phyloP scores from a whole-genome alignment of 2,888 invertebrate genomes.

The Sisyra nigra region DNA sequence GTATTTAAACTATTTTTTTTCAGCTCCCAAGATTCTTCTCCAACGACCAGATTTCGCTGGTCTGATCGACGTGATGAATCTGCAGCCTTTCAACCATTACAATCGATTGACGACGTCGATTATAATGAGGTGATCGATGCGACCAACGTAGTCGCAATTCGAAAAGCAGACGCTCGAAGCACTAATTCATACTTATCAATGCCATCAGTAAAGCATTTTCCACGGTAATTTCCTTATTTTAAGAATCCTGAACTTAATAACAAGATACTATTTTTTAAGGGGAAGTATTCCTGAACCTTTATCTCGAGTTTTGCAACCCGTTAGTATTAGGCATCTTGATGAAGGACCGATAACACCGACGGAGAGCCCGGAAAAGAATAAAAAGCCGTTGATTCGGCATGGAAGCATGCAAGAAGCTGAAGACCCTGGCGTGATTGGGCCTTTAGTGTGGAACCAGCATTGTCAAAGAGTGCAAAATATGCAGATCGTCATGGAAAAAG shows the following conservation, averaged over 20 bases:
- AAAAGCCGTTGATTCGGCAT: slow-evolving; percentile 34
- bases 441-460: slow-evolving; percentile 68
- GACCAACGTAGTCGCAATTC: slow-evolving; percentile 16
- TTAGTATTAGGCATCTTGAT: slow-evolving; percentile 56
- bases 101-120: not conserved
- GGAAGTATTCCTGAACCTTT: slow-evolving; percentile 61
- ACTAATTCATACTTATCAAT: slow-evolving; percentile 69
- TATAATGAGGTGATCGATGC: slow-evolving; percentile 15
- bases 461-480: slow-evolving; percentile 46
- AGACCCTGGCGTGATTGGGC: slow-evolving; percentile 72
- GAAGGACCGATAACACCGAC: slow-evolving; percentile 11
- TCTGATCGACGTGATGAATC: not conserved
- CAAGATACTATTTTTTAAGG: slow-evolving; percentile 25
- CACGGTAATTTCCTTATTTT: slow-evolving; percentile 33
- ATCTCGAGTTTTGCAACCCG: slow-evolving; percentile 61
- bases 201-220: slow-evolving; percentile 75
- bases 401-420: slow-evolving; percentile 51
- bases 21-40: slow-evolving; percentile 10
- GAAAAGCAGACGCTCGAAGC: slow-evolving; percentile 12
- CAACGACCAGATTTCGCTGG: slow-evolving; percentile 1
- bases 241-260: not conserved
- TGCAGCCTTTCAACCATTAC: not conserved
- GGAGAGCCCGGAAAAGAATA: slow-evolving; percentile 26
- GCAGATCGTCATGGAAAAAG: slow-evolving; percentile 21
- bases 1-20: not conserved